Evolutionary conservation across 2,113 vertebrate genomes (phyloP).

Genomic region (Tinamus guttatus): DNA sequence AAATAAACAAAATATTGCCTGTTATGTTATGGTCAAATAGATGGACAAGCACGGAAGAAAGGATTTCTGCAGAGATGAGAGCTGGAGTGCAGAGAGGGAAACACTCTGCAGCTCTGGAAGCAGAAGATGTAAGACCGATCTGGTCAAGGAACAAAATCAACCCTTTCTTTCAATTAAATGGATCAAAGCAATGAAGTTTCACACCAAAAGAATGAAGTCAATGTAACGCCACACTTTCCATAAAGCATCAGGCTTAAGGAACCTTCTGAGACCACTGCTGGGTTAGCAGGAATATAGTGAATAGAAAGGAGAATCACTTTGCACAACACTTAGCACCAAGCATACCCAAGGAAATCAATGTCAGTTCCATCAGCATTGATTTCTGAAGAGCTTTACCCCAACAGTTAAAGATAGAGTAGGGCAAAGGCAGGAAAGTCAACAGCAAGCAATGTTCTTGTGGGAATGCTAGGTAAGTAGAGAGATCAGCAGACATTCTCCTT

Average conservation of each 20-base stretch:
- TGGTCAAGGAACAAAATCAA: not conserved
- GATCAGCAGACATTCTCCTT: not conserved
- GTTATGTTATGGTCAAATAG: not conserved
- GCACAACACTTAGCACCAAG: conserved; percentile 23
- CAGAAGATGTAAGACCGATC: not conserved
- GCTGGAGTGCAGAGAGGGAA: fast-evolving
- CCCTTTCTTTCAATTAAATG: not conserved
- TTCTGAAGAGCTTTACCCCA: conserved; percentile 32
- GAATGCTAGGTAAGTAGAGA: not conserved
- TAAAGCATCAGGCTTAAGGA: not conserved
- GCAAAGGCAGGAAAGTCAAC: not conserved
- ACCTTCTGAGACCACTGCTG: not conserved
- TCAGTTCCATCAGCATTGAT: conserved; percentile 20
- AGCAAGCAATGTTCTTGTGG: not conserved
- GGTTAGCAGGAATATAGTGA: not conserved
- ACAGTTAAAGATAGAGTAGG: not conserved
- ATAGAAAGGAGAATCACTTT: conserved; percentile 20
- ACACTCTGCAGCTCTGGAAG: not conserved
- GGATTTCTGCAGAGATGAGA: not conserved
- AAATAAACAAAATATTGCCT: not conserved
- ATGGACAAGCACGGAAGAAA: not conserved
- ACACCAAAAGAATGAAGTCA: not conserved
- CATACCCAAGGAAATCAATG: conserved; percentile 47
- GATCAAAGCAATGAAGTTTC: not conserved
- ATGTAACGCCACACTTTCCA: not conserved